Evolutionary conservation across 37 sponge, comb jelly and placozoan species (phyloP), one percentile per base, ranked within the genome.

Genomic region (Amphimedon queenslandica): DNA sequence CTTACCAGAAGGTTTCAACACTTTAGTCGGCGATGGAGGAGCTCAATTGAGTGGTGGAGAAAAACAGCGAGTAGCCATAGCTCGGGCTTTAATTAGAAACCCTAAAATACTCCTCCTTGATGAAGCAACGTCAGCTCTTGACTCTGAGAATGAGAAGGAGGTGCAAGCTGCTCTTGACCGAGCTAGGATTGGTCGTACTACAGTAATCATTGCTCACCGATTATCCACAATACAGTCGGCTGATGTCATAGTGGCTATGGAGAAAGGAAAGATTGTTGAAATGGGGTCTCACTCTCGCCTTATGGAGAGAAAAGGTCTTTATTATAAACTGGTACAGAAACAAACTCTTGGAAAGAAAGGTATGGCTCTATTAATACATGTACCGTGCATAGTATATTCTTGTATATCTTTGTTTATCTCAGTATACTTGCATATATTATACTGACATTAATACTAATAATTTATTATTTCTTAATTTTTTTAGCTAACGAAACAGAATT

Each of bases 81-180:
- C 89, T 21, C 74, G 89, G 40, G 89, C 89, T 20, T 67, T 88
- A 18, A 73, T 88, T 23, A 51, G 80, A n/a, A 67, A 88, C 64
- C 89, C 89, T 18, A 77, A 78, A 57, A 73, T 88, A 29, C 71
- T 88, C 3, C 75, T 88, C 43, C 75, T 88, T 41, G 89, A 88
- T 73, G 89, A 88, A 55, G 89, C 89, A 40, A 88, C 89, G 36
- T 88, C 89, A 40, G 89, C 89, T 74, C 80, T 88, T 58, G 90
- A 89, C 42, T 71, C 76, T 42, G 85, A 89, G 74, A 89, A 81
- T 72, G 90, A 89, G 64, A 63, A 55, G 27, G 38, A 80, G 18
- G 90, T 89, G 16, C 90, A 89, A 58, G 84, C 39, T 47, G 90
- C 90, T 35, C 55, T 89, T 24, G 84, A 89, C 53, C 73, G 66